Base-by-base conservation (phyloP, 2,113 vertebrate species). In the Myocastor coypus region DNA sequence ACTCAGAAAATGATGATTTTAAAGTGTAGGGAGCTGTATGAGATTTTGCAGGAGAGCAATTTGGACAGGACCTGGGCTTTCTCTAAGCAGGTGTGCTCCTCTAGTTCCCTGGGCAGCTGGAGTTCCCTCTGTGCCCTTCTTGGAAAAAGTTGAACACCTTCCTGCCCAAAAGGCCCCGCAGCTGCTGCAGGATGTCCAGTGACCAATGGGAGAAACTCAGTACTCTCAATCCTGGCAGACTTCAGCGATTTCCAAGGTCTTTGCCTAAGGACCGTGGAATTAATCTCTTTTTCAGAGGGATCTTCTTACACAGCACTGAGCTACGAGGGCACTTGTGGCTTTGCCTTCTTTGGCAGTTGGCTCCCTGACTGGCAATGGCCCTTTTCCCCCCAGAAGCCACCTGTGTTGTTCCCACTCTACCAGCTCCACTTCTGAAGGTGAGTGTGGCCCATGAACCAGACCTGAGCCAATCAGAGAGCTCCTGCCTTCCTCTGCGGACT, bases 361-460 rank as follows among this genome's bases (percentile, higher is more conserved):
- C 63, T 30, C 55, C 19, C n/a, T 80, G 84, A 19, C 64, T 57
- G 11, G 24, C 32, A 68, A 42, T 16, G 40, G 17, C 42, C 50
- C 5, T 0, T 20, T 26, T 78, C 42, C 26, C 73, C 40, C n/a
- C 37, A 61, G 6, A 9, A 46, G 73, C 7, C 66, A 40, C 19
- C 59, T 55, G 4, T 26, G 30, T 24, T 14, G 24, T 37, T 24
- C 1, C 37, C 42, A 34, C 4, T 11, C 55, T 42, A 16, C 8
- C 59, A 57, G n/a, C n/a, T 24, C 50, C 11, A 37, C 20, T 57
- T 30, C 5, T 24, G 89, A 46, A 52, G 14, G 42, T 0, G 11
- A 37, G 34, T 7, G 0, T 1, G 19, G 6, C 26, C 17, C 8
- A 0, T 14, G 19, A 13, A 1, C 22, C 22, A 32, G 61, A 30